Percentiles rank a stretch among this genome's conserved stretches.
Conservation (phyloP, 2,113 vertebrate genomes). For the Cromileptes altivelis region DNA sequence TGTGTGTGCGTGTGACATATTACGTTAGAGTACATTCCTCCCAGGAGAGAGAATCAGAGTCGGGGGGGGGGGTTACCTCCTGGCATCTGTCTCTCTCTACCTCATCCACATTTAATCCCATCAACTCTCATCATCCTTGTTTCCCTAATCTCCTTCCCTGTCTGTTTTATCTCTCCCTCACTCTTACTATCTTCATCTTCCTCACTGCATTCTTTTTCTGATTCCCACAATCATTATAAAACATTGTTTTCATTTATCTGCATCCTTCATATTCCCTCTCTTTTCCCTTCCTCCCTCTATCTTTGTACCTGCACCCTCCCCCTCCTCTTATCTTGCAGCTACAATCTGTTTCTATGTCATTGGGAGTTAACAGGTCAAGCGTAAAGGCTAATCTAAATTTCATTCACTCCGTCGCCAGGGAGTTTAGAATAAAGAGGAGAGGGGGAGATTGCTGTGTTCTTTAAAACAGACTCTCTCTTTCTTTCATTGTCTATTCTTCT, state of each 20-base stretch:
- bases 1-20: background rate
- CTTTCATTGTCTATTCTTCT: slow-evolving; percentile 6
- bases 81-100: slow-evolving; percentile 41
- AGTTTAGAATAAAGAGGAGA: slow-evolving; percentile 52
- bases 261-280: background rate
- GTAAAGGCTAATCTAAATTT: slow-evolving; percentile 75
- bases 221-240: background rate
- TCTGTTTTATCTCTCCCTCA: slow-evolving; percentile 20
- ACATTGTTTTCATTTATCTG: background rate
- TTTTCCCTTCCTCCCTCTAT: background rate
- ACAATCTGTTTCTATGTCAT: slow-evolving; percentile 69
- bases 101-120: slow-evolving; percentile 44
- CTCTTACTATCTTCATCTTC: slow-evolving; percentile 15
- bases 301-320: background rate
- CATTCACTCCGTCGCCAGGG: slow-evolving; percentile 57
- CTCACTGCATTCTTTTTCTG: background rate
- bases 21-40: background rate
- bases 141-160: slow-evolving; percentile 7
- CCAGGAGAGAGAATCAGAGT: background rate
- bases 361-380: slow-evolving; percentile 68
- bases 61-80: slow-evolving; percentile 7
- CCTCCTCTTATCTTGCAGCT: slow-evolving; percentile 39
- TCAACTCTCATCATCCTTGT: slow-evolving; percentile 28
- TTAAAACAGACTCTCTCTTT: background rate
- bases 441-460: slow-evolving; percentile 10